These are phyloP conservation scores for Baronia brevicornis DNA, from an alignment of 2,888 invertebrate genomes.

Conservation along the genomic window DNA sequence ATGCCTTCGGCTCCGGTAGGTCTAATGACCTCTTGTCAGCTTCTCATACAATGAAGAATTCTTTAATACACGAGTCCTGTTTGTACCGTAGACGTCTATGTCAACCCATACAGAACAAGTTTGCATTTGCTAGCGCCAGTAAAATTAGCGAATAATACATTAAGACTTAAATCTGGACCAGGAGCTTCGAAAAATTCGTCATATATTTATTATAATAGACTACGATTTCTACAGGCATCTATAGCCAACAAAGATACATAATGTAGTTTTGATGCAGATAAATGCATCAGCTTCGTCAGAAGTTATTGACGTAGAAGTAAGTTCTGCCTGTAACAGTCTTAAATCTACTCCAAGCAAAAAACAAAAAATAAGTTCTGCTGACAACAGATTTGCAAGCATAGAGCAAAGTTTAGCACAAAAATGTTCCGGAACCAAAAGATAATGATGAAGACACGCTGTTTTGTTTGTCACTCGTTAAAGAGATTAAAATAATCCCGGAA, in stretches of 20 bases:
- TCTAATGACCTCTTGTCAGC: slow-evolving; percentile 22
- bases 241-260: slow-evolving; percentile 19
- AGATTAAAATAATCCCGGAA: slow-evolving; percentile 20
- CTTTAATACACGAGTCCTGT: slow-evolving; percentile 22
- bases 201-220: slow-evolving; percentile 21
- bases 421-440: too few relatives aligned
- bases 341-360: slow-evolving; percentile 20
- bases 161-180: slow-evolving; percentile 20
- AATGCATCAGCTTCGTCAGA: slow-evolving; percentile 20
- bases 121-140: slow-evolving; percentile 19
- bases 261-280: slow-evolving; percentile 14
- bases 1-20: slow-evolving; percentile 19
- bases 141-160: slow-evolving; percentile 22
- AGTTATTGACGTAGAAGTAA: slow-evolving; percentile 18
- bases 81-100: slow-evolving; percentile 22
- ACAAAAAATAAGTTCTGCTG: slow-evolving; percentile 22
- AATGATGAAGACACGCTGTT: slow-evolving; percentile 21
- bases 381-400: slow-evolving; percentile 22
- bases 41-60: slow-evolving; percentile 21
- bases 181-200: slow-evolving; percentile 21
- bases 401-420: slow-evolving; percentile 21
- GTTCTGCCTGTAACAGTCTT: too few relatives aligned
- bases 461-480: slow-evolving; percentile 21
- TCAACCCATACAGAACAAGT: slow-evolving; percentile 20
- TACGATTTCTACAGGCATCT: slow-evolving; percentile 19